Conservation (phyloP, 2,888 invertebrate species). For the Drosophila engyochracea region DNA sequence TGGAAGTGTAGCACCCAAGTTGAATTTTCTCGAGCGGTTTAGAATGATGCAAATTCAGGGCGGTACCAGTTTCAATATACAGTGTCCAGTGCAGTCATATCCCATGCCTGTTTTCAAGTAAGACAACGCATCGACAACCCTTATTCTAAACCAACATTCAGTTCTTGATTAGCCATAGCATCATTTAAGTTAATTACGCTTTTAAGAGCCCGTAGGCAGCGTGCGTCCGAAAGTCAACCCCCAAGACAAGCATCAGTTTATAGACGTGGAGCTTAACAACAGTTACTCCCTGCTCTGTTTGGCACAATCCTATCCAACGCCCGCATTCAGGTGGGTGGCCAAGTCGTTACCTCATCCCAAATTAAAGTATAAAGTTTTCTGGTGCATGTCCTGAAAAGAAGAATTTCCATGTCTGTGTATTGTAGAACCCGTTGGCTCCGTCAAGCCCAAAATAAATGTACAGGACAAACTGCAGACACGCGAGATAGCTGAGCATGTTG, state of each 20-base stretch:
- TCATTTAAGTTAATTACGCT: conserved; percentile 12
- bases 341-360: not conserved
- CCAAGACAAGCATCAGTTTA: conserved; percentile 86
- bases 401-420: conserved; percentile 10
- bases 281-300: conserved; percentile 88
- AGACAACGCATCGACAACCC: not conserved
- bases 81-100: conserved; percentile 91
- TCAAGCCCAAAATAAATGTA: conserved; percentile 89
- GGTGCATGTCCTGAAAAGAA: conserved; percentile 15
- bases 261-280: conserved; percentile 82
- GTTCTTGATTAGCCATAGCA: conserved; percentile 4
- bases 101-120: conserved; percentile 91
- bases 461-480: conserved; percentile 88
- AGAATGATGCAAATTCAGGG: conserved; percentile 70
- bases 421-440: conserved; percentile 86
- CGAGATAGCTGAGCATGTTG: conserved; percentile 85
- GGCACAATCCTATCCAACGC: conserved; percentile 90
- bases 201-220: conserved; percentile 87
- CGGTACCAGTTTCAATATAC: conserved; percentile 87
- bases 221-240: conserved; percentile 88
- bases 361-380: conserved; percentile 43
- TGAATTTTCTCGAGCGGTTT: conserved; percentile 86
- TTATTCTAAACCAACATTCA: conserved; percentile 48
- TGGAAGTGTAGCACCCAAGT: conserved; percentile 87
- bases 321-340: conserved; percentile 88